Evolutionary conservation across 2,797 vertebrate species (phyloP).

Genomic region (Anas bernieri): DNA sequence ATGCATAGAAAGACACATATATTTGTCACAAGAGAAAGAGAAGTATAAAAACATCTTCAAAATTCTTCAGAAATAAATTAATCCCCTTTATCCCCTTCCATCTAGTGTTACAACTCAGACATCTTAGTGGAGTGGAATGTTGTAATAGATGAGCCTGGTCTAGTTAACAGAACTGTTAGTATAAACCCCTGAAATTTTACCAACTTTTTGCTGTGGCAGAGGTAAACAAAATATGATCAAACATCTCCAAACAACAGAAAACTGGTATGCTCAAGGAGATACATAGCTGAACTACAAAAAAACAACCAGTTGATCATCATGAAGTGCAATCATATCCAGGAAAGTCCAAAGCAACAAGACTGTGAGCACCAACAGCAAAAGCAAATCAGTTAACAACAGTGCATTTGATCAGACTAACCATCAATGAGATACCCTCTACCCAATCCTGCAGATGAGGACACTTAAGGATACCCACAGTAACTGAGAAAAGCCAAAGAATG

Average conservation of each 20-base stretch:
- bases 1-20: not conserved
- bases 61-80: not conserved
- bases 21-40: not conserved
- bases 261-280: not conserved
- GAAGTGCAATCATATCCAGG: not conserved
- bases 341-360: not conserved
- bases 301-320: not conserved
- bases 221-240: not conserved
- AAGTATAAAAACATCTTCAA: not conserved
- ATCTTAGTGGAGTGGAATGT: not conserved
- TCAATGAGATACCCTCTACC: not conserved
- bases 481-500: not conserved
- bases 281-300: not conserved
- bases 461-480: not conserved
- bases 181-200: not conserved
- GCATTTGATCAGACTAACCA: not conserved
- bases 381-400: not conserved
- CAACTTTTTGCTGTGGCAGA: not conserved
- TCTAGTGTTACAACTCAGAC: not conserved
- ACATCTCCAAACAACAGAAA: not conserved
- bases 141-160: not conserved
- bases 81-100: not conserved
- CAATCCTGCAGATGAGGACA: not conserved
- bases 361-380: not conserved
- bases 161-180: not conserved